Conservation (phyloP, 2,888 invertebrate species). For the Ditula angustiorana region DNA sequence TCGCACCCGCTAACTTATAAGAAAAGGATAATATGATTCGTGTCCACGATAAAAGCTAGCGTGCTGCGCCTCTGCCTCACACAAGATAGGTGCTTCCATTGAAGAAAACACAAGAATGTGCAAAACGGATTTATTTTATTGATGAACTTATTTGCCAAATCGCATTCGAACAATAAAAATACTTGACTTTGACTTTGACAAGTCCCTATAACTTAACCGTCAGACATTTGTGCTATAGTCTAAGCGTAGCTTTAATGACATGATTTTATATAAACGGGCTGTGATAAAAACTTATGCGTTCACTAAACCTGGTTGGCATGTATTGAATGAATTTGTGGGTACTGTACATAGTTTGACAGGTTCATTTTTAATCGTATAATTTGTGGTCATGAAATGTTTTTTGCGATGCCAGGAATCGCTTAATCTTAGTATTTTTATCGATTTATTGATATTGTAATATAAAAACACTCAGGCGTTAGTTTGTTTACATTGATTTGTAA, state of each 20-base stretch:
- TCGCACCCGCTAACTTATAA: no score
- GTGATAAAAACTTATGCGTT: constrained; percentile 73
- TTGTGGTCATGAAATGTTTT: constrained; percentile 1
- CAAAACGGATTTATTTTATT: no score
- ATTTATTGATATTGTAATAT: neutral
- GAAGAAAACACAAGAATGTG: no score
- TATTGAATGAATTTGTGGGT: constrained; percentile 23
- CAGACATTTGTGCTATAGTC: constrained; percentile 17
- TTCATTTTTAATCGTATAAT: neutral
- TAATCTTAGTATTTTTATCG: neutral
- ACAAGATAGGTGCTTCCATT: no score
- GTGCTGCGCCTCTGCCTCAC: no score
- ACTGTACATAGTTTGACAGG: constrained; percentile 26
- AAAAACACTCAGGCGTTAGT: neutral
- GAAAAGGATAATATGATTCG: no score
- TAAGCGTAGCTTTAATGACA: constrained; percentile 43
- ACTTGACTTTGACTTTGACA: no score
- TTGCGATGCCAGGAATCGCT: neutral
- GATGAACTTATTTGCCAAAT: no score
- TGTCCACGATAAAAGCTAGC: no score
- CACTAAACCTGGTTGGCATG: constrained; percentile 42
- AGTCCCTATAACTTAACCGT: neutral
- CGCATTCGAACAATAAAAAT: no score
- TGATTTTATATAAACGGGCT: constrained; percentile 72
- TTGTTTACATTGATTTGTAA: neutral